Evolutionary conservation across 1,140 invertebrate genomes (phyloP), one percentile per base, ranked within the genome.

Genomic region (Ectropis grisescens): DNA sequence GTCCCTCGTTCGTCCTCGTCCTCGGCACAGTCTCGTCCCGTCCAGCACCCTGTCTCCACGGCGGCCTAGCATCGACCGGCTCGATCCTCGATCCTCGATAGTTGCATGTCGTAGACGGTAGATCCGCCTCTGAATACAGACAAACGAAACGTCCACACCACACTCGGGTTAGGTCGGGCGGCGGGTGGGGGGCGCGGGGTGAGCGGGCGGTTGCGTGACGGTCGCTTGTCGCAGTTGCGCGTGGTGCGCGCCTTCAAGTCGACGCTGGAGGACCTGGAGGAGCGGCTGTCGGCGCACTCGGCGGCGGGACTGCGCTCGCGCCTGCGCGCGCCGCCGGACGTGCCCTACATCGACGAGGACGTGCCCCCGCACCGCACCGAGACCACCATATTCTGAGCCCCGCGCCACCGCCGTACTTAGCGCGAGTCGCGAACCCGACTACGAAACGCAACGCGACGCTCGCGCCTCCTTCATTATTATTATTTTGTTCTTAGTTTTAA

Each of bases 181-280:
- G 37, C 23, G 11, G 47, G 34, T 31, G 56, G 29, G 44, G 32
- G 40, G 40, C 29, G 37, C 37, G 37, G 33, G 32, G 53, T 34
- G 50, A 40, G 43, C 30, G 47, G 43, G 25, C 9, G 29, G 53
- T 46, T 61, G n/a, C 33, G 43, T 41, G 41, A 32, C 38, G 42
- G 51, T 55, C 70, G 88, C 88, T 88, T 87, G 91, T 94, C 94
- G 87, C 95, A 99, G 97, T 93, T 99, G 87, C 94, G 98, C 87
- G 98, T 99, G 86, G 97, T 99, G 86, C 94, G 97, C 88, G 98
- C 97, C 81, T 99, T 99, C 94, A 98, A 96, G 88, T 98, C 96
- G 71, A 98, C 94, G 76, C 88, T 99, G 88, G 98, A 99, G 90
- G 98, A 99, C 87, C 88, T 99, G 86, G 97, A 98, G 87, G 98